Evolutionary conservation across 2,888 invertebrate species (phyloP).

Genomic region (Leuctra nigra): DNA sequence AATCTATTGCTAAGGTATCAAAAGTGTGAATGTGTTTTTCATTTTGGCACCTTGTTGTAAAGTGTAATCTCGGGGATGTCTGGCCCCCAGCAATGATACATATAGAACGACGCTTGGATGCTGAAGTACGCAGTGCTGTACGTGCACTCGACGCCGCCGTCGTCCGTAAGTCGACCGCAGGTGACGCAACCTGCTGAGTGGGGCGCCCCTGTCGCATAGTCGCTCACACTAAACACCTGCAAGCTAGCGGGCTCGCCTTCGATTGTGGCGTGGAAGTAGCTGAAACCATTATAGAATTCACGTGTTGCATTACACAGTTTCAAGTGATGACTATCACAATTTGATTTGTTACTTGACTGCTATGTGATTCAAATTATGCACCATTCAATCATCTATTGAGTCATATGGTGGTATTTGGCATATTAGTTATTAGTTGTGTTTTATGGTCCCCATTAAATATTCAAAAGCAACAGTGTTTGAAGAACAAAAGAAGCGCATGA

Average conservation of each 20-base stretch:
- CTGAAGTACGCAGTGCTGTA: slow-evolving; percentile 19
- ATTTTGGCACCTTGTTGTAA: slow-evolving; percentile 10
- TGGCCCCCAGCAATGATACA: slow-evolving; percentile 8
- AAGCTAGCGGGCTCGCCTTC: slow-evolving; percentile 57
- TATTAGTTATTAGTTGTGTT: no score
- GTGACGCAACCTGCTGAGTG: slow-evolving; percentile 53
- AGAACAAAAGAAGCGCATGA: no score
- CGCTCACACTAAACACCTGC: slow-evolving; percentile 51
- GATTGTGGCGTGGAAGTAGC: slow-evolving; percentile 66
- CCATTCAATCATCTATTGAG: no score
- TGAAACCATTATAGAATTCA: slow-evolving; percentile 36
- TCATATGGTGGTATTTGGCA: no score
- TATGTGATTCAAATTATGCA: no score
- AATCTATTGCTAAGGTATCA: no score
- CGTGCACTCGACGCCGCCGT: slow-evolving; percentile 39
- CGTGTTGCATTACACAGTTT: no score
- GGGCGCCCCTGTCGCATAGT: slow-evolving; percentile 42
- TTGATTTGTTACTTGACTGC: no score
- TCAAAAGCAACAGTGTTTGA: no score
- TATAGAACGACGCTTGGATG: not conserved
- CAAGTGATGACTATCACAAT: no score
- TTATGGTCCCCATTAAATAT: no score
- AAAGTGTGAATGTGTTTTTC: no score
- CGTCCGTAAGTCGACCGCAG: slow-evolving; percentile 52
- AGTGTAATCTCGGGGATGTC: slow-evolving; percentile 14